A percentile compares a stretch with the other conserved stretches of the same genome.
Evolutionary conservation across 2,113 vertebrate genomes (phyloP).

Genomic region (Nyctereutes procyonoides): DNA sequence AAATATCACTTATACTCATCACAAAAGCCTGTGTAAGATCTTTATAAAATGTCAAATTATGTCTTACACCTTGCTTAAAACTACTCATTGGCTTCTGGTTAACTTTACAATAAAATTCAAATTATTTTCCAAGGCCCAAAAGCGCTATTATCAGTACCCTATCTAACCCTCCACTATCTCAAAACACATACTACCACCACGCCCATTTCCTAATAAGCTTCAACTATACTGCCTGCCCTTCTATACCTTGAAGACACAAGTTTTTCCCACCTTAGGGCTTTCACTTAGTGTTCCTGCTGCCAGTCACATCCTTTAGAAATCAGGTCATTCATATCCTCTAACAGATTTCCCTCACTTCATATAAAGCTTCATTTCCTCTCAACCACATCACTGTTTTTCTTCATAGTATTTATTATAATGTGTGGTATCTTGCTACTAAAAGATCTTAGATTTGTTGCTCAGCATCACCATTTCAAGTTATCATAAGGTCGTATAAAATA

Average conservation of each 20-base stretch:
- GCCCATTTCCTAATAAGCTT: neutral
- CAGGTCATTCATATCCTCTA: neutral
- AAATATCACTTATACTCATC: neutral
- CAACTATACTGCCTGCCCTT: neutral
- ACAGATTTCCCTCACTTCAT: neutral
- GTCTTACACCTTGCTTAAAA: neutral
- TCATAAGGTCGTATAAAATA: neutral
- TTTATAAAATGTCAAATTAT: constrained; percentile 14
- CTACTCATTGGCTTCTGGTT: neutral
- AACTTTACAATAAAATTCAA: neutral
- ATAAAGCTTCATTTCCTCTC: neutral
- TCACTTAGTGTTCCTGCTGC: neutral
- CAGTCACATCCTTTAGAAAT: neutral
- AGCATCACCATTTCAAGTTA: neutral
- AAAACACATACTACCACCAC: neutral
- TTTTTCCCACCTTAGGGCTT: neutral
- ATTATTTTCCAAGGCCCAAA: neutral
- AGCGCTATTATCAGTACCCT: neutral
- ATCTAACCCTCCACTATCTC: neutral
- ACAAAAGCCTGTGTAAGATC: neutral
- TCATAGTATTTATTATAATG: neutral
- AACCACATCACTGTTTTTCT: neutral
- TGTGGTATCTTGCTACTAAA: neutral
- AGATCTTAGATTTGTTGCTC: neutral
- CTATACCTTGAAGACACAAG: neutral